Evolutionary conservation across 2,888 invertebrate species (phyloP).

Genomic region (Leptopterna dolabrata): DNA sequence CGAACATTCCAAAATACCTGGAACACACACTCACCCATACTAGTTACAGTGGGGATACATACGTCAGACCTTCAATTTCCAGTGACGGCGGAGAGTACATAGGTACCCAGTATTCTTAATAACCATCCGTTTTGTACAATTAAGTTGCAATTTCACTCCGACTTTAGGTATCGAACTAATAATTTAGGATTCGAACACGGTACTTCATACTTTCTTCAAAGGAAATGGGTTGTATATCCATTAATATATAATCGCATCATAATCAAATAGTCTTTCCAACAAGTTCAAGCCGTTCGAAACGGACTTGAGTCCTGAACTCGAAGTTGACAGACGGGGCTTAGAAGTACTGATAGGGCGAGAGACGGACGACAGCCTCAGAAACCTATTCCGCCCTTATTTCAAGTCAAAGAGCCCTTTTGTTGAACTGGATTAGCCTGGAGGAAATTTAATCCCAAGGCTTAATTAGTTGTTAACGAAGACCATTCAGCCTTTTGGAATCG

Average conservation of each 20-base stretch:
- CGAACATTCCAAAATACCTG: too few relatives aligned
- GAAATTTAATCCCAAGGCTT: conserved; percentile 19
- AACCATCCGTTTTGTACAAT: too few relatives aligned
- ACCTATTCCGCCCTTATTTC: neutral
- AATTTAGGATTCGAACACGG: too few relatives aligned
- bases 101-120: too few relatives aligned
- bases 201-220: neutral
- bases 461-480: conserved; percentile 15
- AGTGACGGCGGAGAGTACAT: too few relatives aligned
- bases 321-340: neutral
- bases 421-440: neutral
- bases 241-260: neutral
- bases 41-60: too few relatives aligned
- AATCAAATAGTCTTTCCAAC: neutral
- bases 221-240: neutral
- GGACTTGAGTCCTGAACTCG: neutral
- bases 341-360: neutral
- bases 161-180: too few relatives aligned
- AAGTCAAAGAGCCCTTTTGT: neutral
- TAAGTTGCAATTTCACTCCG: too few relatives aligned
- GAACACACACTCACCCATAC: too few relatives aligned
- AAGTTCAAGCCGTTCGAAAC: neutral
- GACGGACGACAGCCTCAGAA: neutral
- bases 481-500: neutral
- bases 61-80: too few relatives aligned